Evolutionary conservation across 2,797 vertebrate species (phyloP), one percentile per base, ranked within the genome.

Genomic region (Clarias laeviceps): DNA sequence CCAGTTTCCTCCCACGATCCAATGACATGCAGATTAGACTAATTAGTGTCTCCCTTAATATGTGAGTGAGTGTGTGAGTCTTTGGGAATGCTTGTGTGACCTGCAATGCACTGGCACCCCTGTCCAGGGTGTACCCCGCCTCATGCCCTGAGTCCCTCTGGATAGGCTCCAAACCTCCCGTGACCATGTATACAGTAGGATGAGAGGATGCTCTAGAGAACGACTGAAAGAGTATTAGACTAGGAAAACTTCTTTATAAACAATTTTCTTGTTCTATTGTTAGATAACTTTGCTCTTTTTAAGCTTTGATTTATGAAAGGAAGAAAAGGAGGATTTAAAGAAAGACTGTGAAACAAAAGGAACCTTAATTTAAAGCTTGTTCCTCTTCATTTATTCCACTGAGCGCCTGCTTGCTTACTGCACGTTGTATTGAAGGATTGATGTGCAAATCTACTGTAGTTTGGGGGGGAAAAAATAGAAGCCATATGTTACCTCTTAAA

Each of bases 401-500:
- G 86, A 81, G 22, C n/a, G 4, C 9, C 61, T 37, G 50, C 57
- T 82, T 78, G 65, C 77, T 74, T 83, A 27, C 72, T 81, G 45
- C 68, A 18, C 76, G 79, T 50, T 78, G 65, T 56, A 69, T 56
- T 76, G 74, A 34, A 83, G 54, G 69, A 61, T 65, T 59, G 65
- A 87, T 78, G 77, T 66, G 70, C 77, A 87, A 69, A 84, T 82
- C 64, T 59, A 40, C 32, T 34, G 32, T 34, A 62, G 57, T 8
- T 50, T 50, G 11, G 45, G 45, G 11, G 2, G 11, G 29, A 59
- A 85, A 82, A 84, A 84, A 86, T 84, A 69, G 66, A 84, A 86
- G 66, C 79, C 73, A 80, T 84, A 89, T 84, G 82, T 37, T 45
- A 66, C 32, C 59, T 82, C 54, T 37, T 76, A 59, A 82, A 24